Base-by-base conservation (phyloP, 1,140 invertebrate genomes). In the Bombus waltoni region DNA sequence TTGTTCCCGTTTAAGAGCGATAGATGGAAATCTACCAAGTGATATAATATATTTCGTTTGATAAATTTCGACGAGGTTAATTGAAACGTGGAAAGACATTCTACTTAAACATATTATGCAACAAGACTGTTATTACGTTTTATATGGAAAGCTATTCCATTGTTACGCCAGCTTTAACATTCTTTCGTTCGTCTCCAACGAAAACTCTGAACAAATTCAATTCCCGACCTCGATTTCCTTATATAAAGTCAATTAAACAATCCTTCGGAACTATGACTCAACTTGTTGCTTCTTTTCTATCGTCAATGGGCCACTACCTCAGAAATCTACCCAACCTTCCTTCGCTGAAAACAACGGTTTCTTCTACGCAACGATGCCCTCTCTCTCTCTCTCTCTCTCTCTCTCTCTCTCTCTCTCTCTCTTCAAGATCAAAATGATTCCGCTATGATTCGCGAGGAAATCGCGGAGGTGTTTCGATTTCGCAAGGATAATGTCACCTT, bases 401-500 rank as follows among this genome's bases (percentile, higher is more conserved):
- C 32, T 6, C 6, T 0, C 0, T 6, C n/a, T n/a, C 42, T 44
- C 10, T 44, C 2, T 44, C 10, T 62, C 32, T 6, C 6, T 0
- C 0, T 6, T 1, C 9, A 38, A n/a, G 62, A 59, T 6, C 18
- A 68, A n/a, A 73, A 59, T 4, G 32, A 62, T 81, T 81, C 59
- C 79, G 84, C 78, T n/a, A 68, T 22, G n/a, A 38, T 57, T 35
- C 3, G 9, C 47, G 57, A 72, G 59, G n/a, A 22, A 18, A 74
- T 35, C 57, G 78, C 40, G 70, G 62, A 81, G 70, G 84, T 85
- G 84, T 73, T 74, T 57, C 84, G 84, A 81, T 92, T 90, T 91
- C 88, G 88, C 88, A 75, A 86, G 71, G 86, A 92, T 92, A 93
- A 92, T 83, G 90, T 87, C 80, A 72, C 75, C 88, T 93, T 92